Percentiles rank a stretch among this genome's conserved stretches.
These are phyloP conservation scores for Rhagonycha lutea DNA, from an alignment of 2,888 invertebrate species.

Conservation along the genomic window DNA sequence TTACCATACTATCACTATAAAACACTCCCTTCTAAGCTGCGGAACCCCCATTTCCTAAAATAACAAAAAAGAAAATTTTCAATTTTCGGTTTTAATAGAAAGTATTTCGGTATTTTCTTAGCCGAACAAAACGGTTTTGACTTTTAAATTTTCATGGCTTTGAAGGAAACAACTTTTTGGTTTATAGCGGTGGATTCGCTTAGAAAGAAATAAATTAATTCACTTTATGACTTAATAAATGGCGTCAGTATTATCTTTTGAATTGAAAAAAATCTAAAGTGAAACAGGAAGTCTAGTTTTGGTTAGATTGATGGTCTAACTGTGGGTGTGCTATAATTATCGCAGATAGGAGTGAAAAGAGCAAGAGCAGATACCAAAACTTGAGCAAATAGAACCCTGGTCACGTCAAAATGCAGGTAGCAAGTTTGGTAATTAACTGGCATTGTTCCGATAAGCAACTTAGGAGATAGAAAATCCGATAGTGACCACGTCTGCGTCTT, in stretches of 20 bases:
- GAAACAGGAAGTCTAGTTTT: constrained; percentile 4
- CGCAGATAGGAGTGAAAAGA: constrained; percentile 14
- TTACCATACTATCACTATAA: not conserved
- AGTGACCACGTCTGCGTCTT: constrained; percentile 21
- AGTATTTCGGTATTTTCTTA: not conserved
- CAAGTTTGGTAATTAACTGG: constrained; percentile 52
- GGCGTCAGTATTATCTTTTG: not conserved
- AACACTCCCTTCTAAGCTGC: not conserved
- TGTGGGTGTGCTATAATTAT: constrained; percentile 17
- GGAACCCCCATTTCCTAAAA: not conserved
- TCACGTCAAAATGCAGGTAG: constrained; percentile 49
- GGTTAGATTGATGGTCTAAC: constrained; percentile 7
- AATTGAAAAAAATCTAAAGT: not conserved
- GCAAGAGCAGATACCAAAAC: constrained; percentile 6
- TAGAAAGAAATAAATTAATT: not conserved
- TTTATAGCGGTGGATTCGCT: not conserved
- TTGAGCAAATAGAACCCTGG: constrained; percentile 43
- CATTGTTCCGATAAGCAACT: constrained; percentile 50
- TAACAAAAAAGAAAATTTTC: not conserved
- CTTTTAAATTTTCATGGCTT: not conserved
- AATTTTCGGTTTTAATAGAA: not conserved
- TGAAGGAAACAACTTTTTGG: not conserved
- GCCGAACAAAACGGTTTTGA: not conserved
- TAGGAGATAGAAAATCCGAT: constrained; percentile 42
- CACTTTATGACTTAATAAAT: not conserved